Percentiles rank a stretch among this genome's conserved stretches.
Evolutionary conservation across 2,888 invertebrate genomes (phyloP).

Genomic region (Thalpophila matura): DNA sequence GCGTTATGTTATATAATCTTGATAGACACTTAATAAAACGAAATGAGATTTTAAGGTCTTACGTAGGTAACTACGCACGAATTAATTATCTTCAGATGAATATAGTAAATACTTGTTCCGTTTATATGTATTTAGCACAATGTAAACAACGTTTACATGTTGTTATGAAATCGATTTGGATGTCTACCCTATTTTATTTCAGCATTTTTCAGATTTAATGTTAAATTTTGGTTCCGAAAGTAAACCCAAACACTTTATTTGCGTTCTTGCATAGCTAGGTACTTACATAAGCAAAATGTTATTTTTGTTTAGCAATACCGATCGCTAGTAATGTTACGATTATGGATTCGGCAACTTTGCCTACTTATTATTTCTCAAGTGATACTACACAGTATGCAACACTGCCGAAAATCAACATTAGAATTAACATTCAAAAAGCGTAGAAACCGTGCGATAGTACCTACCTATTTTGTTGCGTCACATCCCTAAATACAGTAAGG

Average conservation of each 20-base stretch:
- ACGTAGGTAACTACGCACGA: slow-evolving; percentile 12
- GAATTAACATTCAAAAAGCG: slow-evolving; percentile 64
- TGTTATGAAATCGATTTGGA: background rate
- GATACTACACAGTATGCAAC: slow-evolving; percentile 61
- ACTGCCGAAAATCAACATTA: slow-evolving; percentile 64
- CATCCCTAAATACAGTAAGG: slow-evolving; percentile 32
- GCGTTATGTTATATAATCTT: slow-evolving; percentile 37
- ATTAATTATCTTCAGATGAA: slow-evolving; percentile 35
- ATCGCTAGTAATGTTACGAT: slow-evolving; percentile 55
- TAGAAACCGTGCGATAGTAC: slow-evolving; percentile 23
- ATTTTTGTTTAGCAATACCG: slow-evolving; percentile 52
- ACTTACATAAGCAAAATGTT: slow-evolving; percentile 42
- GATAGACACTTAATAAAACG: slow-evolving; percentile 24
- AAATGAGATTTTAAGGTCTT: slow-evolving; percentile 42
- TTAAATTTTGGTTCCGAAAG: background rate
- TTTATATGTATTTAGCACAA: slow-evolving; percentile 25
- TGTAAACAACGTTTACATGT: slow-evolving; percentile 14
- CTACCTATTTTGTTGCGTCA: slow-evolving; percentile 52
- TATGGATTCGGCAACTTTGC: slow-evolving; percentile 60
- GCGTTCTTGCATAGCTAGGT: background rate
- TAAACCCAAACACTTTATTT: background rate
- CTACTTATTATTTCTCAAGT: slow-evolving; percentile 66
- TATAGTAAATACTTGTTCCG: slow-evolving; percentile 20
- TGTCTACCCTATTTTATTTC: background rate
- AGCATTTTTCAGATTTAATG: background rate